These are phyloP conservation scores for Chrosomus eos DNA, from an alignment of 2,797 vertebrate genomes.

Conservation along the genomic window DNA sequence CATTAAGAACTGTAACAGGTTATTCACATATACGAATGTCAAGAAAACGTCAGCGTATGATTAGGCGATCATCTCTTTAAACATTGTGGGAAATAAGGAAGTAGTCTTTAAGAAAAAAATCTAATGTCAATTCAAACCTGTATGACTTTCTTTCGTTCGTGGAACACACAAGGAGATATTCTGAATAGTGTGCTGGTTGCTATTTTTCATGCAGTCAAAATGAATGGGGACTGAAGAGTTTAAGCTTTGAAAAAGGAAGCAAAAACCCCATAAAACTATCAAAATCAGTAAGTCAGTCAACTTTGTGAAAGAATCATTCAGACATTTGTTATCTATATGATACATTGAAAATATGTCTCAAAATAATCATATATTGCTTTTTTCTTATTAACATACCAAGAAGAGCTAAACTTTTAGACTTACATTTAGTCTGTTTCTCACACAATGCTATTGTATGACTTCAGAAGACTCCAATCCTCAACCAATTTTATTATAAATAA, in stretches of 20 bases:
- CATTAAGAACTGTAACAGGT: conserved; percentile 39
- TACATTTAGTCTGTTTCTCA: background rate
- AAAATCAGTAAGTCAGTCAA: background rate
- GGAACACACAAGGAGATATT: background rate
- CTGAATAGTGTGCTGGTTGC: background rate
- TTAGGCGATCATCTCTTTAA: background rate
- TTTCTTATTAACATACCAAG: background rate
- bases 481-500: background rate
- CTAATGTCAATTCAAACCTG: conserved; percentile 12
- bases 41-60: background rate
- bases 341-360: background rate
- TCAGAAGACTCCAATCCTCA: background rate
- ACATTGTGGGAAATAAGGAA: background rate
- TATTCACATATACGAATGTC: conserved; percentile 17
- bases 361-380: background rate
- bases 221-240: background rate
- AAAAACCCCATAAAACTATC: background rate
- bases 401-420: background rate
- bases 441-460: background rate
- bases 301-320: background rate
- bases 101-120: conserved; percentile 21
- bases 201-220: background rate
- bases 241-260: background rate
- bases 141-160: background rate
- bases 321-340: background rate